Conservation (phyloP, 2,888 invertebrate genomes). For the Tetranychus truncatus region DNA sequence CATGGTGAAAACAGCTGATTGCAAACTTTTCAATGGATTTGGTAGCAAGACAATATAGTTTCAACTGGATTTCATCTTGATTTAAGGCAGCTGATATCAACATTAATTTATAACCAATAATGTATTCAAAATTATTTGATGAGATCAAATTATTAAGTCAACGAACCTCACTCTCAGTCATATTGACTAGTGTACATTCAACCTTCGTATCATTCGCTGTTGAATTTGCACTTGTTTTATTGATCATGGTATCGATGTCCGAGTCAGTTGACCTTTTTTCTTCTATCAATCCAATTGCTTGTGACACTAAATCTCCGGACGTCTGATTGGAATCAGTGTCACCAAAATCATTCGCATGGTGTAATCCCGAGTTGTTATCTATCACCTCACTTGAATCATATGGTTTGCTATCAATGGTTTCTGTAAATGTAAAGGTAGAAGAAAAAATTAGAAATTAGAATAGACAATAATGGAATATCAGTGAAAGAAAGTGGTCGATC, state of each 20-base stretch:
- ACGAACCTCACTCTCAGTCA: neutral
- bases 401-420: neutral
- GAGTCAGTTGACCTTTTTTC: slow-evolving; percentile 36
- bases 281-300: slow-evolving; percentile 66
- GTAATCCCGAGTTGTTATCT: neutral
- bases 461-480: neutral
- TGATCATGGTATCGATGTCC: neutral
- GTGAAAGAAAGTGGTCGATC: neutral
- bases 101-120: neutral
- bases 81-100: neutral
- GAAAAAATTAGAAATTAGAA: neutral
- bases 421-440: neutral
- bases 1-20: no score
- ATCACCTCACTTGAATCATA: neutral
- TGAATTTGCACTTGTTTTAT: neutral
- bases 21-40: no score
- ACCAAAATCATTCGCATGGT: neutral
- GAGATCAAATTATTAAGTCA: neutral
- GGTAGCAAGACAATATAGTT: no score
- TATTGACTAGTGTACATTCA: neutral
- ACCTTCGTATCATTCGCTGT: neutral
- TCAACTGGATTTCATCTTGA: no score
- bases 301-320: slow-evolving; percentile 59
- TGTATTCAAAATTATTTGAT: neutral
- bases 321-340: slow-evolving; percentile 25